Evolutionary conservation across 2,113 vertebrate species (phyloP), one percentile per base, ranked within the genome.

Genomic region (Colius striatus): DNA sequence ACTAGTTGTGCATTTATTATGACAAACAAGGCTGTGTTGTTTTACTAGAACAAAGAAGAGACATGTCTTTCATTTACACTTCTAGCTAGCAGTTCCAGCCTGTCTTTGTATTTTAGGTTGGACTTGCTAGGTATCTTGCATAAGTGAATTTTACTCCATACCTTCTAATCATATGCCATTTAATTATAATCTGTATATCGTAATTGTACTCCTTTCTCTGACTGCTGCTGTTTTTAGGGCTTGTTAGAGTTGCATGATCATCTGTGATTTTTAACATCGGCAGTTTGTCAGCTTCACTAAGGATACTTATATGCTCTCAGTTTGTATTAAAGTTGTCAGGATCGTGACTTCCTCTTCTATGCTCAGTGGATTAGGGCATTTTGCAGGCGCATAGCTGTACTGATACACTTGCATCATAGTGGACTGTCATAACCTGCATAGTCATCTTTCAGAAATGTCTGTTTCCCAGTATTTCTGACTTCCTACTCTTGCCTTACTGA

Each of bases 301-400:
- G 38, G 60, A 32, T 47, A 32, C 41, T 79, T n/a, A 47, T 19
- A 27, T 54, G 71, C 54, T 94, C 95, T 94, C 51, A 36, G 53
- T 86, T 91, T 55, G n/a, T 88, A 47, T 83, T 85, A 13, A 61
- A 85, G 75, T 82, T 94, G 91, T 61, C 71, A 90, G 79, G 65
- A 84, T 89, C 29, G 2, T 57, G 63, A 13, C 32, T 60, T 73
- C 82, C 41, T 66, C 23, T 53, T 63, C 57, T 86, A 45, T 74
- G 47, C 67, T 48, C 34, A 15, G 23, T 43, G 32, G 22, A 34
- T 75, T 22, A 84, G 75, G 68, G 53, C 53, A 6, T 71, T 90
- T 83, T 90, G 60, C 72, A 53, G 57, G 27, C 65, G 1, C 32
- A 9, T 54, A 54, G 55, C 57, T 76, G n/a, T 32, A 27, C n/a